phyloP scores from a whole-genome alignment of 2,113 vertebrate species.

The Blennius ocellaris region DNA sequence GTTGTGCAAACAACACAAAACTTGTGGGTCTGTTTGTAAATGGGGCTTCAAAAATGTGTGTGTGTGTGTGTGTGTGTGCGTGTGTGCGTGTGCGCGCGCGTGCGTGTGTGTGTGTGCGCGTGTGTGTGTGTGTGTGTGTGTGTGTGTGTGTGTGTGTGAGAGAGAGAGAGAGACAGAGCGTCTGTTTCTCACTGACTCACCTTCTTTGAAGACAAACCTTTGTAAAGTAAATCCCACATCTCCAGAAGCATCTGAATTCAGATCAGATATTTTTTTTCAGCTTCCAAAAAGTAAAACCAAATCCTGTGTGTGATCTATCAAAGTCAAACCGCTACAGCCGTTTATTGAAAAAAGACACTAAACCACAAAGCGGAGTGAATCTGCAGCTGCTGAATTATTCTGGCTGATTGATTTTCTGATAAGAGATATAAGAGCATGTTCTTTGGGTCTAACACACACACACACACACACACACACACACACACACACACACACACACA shows the following conservation, averaged over 20 bases:
- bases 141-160: too few species aligned
- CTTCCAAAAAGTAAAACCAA: conserved; percentile 54
- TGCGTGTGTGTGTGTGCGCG: too few species aligned
- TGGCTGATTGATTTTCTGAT: conserved; percentile 26
- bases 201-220: conserved; percentile 11
- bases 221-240: conserved; percentile 29
- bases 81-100: too few species aligned
- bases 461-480: not conserved
- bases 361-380: conserved; percentile 55
- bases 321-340: conserved; percentile 38
- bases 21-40: too few species aligned
- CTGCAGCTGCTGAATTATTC: conserved; percentile 41
- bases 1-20: too few species aligned
- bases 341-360: conserved; percentile 10
- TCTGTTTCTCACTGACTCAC: not conserved
- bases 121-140: too few species aligned
- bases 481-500: conserved; percentile 3
- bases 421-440: conserved; percentile 10
- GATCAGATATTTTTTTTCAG: conserved; percentile 28
- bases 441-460: not conserved
- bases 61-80: too few species aligned
- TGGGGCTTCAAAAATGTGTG: too few species aligned
- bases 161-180: too few species aligned
- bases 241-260: conserved; percentile 21
- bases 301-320: conserved; percentile 54